Evolutionary conservation across 1,140 invertebrate genomes (phyloP).

Genomic region (Neodiprion virginianus): DNA sequence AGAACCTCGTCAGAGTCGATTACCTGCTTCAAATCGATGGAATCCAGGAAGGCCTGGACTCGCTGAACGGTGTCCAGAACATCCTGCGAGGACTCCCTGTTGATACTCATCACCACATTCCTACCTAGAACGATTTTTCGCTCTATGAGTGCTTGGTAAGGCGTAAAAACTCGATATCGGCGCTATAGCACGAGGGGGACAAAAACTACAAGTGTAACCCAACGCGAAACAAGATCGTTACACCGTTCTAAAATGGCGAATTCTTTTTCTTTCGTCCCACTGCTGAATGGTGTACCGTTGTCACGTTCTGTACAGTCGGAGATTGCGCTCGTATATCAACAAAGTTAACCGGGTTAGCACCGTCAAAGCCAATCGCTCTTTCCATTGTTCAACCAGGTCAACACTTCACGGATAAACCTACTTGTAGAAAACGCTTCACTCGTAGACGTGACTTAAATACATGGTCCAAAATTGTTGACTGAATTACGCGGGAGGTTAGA

Average conservation of each 20-base stretch:
- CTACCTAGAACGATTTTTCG: constrained; percentile 37
- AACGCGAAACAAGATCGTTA: too few relatives aligned
- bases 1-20: constrained; percentile 16
- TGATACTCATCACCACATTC: constrained; percentile 40
- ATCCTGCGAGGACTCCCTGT: constrained; percentile 65
- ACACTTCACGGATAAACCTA: not conserved
- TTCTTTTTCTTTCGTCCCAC: too few relatives aligned
- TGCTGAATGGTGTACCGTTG: too few relatives aligned
- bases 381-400: not conserved
- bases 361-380: not conserved
- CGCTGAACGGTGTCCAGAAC: constrained; percentile 66
- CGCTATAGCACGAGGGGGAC: not conserved
- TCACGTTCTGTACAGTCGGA: too few relatives aligned
- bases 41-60: constrained; percentile 65
- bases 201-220: not conserved
- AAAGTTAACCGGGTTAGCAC: not conserved
- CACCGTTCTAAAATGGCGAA: too few relatives aligned
- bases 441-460: too few relatives aligned
- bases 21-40: constrained; percentile 67
- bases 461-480: too few relatives aligned
- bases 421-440: too few relatives aligned
- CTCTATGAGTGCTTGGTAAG: constrained; percentile 20
- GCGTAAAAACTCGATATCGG: not conserved
- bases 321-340: not conserved
- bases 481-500: not conserved